Conservation (phyloP, 2,888 invertebrate species). For the Allolobophora icterica region DNA sequence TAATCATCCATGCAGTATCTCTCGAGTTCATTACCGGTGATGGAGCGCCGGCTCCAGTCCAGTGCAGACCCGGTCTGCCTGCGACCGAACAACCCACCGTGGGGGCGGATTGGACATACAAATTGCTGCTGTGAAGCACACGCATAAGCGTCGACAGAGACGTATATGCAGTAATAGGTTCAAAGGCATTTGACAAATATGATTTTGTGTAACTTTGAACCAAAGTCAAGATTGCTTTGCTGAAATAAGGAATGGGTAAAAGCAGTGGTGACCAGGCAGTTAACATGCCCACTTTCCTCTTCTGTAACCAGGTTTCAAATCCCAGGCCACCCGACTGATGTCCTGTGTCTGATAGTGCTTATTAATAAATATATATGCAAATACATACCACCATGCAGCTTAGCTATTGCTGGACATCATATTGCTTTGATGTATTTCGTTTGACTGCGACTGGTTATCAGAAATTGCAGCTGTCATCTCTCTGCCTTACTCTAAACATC, state of each 20-base stretch:
- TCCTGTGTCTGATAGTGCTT: too few relatives aligned
- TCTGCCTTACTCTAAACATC: neutral
- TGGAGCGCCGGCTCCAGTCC: neutral
- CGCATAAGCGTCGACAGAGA: neutral
- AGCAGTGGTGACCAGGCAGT: neutral
- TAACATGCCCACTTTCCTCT: too few relatives aligned
- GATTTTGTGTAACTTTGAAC: neutral
- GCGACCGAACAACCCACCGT: neutral
- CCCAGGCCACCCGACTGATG: too few relatives aligned
- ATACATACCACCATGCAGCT: too few relatives aligned
- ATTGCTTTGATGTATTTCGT: too few relatives aligned
- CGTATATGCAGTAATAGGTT: neutral
- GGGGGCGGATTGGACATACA: neutral
- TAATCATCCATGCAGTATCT: constrained; percentile 20
- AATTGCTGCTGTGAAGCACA: neutral
- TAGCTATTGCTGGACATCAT: too few relatives aligned
- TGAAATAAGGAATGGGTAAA: neutral
- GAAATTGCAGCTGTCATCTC: neutral
- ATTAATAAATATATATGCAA: too few relatives aligned
- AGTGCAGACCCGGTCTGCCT: neutral
- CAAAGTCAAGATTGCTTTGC: neutral
- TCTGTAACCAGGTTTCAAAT: too few relatives aligned
- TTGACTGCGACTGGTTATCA: neutral
- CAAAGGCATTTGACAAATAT: neutral
- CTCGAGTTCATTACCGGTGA: constrained; percentile 18